These are phyloP conservation scores for Venustaconcha ellipsiformis DNA, from an alignment of 1,140 invertebrate genomes.

Conservation along the genomic window DNA sequence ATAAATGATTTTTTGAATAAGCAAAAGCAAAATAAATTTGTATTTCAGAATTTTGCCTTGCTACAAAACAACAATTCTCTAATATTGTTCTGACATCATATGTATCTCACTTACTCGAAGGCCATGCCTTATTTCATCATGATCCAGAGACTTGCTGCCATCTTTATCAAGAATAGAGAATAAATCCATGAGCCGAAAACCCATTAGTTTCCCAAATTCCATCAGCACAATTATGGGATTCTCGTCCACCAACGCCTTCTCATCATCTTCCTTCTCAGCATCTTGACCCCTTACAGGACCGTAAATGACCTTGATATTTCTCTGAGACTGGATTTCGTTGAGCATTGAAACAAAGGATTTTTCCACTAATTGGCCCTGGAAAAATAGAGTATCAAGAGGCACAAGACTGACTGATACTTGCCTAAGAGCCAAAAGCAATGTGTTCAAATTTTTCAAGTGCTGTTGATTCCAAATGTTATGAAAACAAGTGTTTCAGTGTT, in stretches of 20 bases:
- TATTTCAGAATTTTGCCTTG: too few relatives aligned
- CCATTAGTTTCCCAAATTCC: conserved; percentile 32
- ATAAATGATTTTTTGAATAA: too few relatives aligned
- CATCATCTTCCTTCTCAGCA: conserved; percentile 21
- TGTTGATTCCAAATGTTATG: too few relatives aligned
- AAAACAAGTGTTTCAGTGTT: too few relatives aligned
- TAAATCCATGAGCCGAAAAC: conserved; percentile 33
- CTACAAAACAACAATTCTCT: too few relatives aligned
- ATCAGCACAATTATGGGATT: conserved; percentile 37
- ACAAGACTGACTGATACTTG: not conserved
- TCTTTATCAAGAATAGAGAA: conserved; percentile 37
- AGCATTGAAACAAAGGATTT: conserved; percentile 27
- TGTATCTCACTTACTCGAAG: conserved; percentile 21
- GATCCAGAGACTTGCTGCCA: conserved; percentile 31
- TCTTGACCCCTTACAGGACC: conserved; percentile 21
- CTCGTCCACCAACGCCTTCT: conserved; percentile 38
- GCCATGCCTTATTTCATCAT: conserved; percentile 32
- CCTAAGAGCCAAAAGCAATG: too few relatives aligned
- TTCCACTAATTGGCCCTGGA: conserved; percentile 36
- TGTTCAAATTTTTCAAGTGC: too few relatives aligned
- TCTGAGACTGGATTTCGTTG: conserved; percentile 17
- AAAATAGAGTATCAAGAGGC: not conserved
- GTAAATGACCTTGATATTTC: conserved; percentile 27
- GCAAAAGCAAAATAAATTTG: too few relatives aligned
- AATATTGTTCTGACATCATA: too few relatives aligned